A percentile compares a stretch with the other conserved stretches of the same genome.
Evolutionary conservation across 1,140 invertebrate species (phyloP).

Genomic region (Sweltsa coloradensis): DNA sequence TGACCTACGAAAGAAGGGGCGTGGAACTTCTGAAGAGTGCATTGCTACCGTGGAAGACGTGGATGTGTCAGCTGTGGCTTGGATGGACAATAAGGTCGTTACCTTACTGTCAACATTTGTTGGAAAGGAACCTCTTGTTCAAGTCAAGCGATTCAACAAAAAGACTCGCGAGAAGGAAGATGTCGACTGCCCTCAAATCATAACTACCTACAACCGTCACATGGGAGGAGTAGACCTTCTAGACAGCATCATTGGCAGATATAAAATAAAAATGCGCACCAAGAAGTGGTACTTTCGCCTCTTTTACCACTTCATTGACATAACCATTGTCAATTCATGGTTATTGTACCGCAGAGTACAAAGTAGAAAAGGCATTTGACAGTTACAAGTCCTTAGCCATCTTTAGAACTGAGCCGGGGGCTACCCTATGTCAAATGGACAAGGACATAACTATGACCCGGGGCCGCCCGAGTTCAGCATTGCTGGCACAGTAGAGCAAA

Average conservation of each 20-base stretch:
- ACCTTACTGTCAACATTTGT: conserved; percentile 28
- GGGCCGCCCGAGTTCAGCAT: no score
- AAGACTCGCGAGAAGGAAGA: conserved; percentile 24
- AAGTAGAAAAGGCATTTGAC: no score
- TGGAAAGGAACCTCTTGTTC: conserved; percentile 23
- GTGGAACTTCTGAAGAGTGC: conserved; percentile 14
- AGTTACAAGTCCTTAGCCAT: no score
- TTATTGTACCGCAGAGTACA: conserved; percentile 21
- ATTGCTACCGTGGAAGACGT: conserved; percentile 12
- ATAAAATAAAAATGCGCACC: conserved; percentile 21
- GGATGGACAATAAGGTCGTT: conserved; percentile 28
- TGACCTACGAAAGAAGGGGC: conserved; percentile 13
- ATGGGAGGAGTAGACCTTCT: conserved; percentile 24
- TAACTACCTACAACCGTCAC: conserved; percentile 21
- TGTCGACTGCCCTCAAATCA: conserved; percentile 23
- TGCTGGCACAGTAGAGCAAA: no score
- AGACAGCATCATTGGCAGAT: conserved; percentile 21
- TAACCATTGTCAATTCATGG: conserved; percentile 23
- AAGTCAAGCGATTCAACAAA: conserved; percentile 26
- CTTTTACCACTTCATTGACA: conserved; percentile 23
- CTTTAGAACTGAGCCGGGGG: no score
- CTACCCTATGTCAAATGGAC: no score
- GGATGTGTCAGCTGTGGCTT: conserved; percentile 15
- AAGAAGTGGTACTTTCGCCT: conserved; percentile 23
- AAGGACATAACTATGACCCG: no score